These are phyloP conservation scores for Micromesistius poutassou DNA, from an alignment of 2,797 vertebrate genomes.

Conservation along the genomic window DNA sequence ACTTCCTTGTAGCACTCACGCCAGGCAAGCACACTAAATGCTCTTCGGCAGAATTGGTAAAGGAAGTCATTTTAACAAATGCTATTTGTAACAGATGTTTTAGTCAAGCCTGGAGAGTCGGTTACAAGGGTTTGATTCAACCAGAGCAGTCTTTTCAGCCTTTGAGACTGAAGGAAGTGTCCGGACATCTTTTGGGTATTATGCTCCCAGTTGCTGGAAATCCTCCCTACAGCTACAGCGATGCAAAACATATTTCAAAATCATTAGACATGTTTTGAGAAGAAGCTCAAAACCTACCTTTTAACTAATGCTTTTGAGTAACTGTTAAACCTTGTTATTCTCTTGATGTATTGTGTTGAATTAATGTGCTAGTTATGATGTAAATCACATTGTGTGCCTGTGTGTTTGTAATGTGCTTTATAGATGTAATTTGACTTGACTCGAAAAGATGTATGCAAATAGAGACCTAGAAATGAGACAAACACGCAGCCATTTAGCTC, in stretches of 20 bases:
- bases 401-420: not conserved
- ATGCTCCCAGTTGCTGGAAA: not conserved
- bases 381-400: not conserved
- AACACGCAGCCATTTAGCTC: not conserved
- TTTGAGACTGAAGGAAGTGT: not conserved
- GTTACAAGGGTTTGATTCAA: not conserved
- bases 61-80: not conserved
- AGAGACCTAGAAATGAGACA: constrained; percentile 3
- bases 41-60: not conserved
- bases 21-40: not conserved
- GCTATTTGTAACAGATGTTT: not conserved
- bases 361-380: not conserved
- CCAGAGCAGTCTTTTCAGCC: not conserved
- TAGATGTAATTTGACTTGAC: not conserved
- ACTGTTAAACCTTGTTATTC: not conserved
- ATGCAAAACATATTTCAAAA: not conserved
- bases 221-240: not conserved
- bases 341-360: not conserved
- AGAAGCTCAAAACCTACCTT: not conserved
- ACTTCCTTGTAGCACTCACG: not conserved
- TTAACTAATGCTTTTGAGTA: not conserved
- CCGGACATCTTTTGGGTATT: not conserved
- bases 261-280: not conserved
- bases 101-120: not conserved
- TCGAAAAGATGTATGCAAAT: not conserved